Conservation (phyloP, 2,797 vertebrate species). For the Schizopygopsis malacanthus region DNA sequence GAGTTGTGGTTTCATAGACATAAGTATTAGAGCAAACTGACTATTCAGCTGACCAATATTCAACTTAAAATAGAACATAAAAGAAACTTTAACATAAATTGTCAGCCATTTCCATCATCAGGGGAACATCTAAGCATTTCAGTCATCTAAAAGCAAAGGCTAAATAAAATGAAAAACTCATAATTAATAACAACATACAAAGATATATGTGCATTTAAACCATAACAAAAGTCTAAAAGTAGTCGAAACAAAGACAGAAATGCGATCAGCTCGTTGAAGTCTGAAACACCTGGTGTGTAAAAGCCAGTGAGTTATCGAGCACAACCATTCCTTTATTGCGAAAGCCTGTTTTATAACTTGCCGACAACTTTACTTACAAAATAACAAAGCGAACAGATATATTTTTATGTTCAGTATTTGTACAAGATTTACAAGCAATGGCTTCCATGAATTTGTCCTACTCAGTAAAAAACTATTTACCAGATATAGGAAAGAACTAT, state of each 20-base stretch:
- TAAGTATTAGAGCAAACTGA: neutral
- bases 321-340: conserved; percentile 17
- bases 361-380: conserved; percentile 35
- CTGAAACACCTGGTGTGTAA: neutral
- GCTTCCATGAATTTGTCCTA: conserved; percentile 22
- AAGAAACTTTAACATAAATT: neutral
- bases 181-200: neutral
- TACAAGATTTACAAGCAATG: conserved; percentile 49
- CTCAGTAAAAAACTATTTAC: conserved; percentile 30
- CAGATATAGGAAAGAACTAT: conserved; percentile 35
- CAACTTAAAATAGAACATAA: neutral
- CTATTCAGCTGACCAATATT: neutral
- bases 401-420: conserved; percentile 48
- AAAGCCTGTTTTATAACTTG: neutral
- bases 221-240: neutral
- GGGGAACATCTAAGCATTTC: neutral
- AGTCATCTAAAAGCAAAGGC: conserved; percentile 30
- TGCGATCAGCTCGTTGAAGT: neutral
- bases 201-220: conserved; percentile 9
- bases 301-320: conserved; percentile 30
- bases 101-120: neutral
- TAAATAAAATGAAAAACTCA: neutral
- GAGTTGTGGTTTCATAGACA: neutral
- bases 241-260: conserved; percentile 23
- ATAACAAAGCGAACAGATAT: conserved; percentile 34